Evolutionary conservation across 1,140 invertebrate genomes (phyloP).

Genomic region (Brachionus paranguensis): DNA sequence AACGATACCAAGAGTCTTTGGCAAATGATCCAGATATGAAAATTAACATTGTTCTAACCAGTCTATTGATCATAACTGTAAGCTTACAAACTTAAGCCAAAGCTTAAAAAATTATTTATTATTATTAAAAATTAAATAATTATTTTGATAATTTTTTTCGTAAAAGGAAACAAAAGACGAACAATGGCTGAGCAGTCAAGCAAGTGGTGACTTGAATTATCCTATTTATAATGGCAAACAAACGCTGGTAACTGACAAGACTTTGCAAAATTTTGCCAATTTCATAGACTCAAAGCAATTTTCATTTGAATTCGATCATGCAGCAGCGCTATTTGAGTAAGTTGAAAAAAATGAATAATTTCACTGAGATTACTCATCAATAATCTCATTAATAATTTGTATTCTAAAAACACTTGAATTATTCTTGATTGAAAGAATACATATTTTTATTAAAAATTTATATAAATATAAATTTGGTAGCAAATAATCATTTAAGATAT

Average conservation of each 20-base stretch:
- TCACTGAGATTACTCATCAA: no score
- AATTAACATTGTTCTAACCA: constrained; percentile 12
- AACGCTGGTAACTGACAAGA: not conserved
- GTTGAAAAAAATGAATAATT: no score
- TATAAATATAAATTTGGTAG: no score
- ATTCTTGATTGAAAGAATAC: no score
- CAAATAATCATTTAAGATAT: no score
- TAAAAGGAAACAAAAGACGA: not conserved
- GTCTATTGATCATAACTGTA: constrained; percentile 5
- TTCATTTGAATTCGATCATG: constrained; percentile 22
- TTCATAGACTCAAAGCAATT: not conserved
- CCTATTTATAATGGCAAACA: not conserved
- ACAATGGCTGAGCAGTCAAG: not conserved
- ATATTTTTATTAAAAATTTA: no score
- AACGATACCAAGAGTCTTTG: not conserved
- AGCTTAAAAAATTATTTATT: no score
- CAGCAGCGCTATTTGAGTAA: constrained; percentile 10
- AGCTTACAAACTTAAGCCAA: not conserved
- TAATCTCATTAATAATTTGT: no score
- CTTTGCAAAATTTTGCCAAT: not conserved
- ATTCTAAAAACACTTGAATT: no score
- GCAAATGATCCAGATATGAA: constrained; percentile 16
- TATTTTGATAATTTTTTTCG: not conserved
- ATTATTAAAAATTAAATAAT: not conserved
- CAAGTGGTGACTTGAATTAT: not conserved